Evolutionary conservation across 92 coral and sea anemone genomes (phyloP).

Genomic region (Isaurus tuberculatus): DNA sequence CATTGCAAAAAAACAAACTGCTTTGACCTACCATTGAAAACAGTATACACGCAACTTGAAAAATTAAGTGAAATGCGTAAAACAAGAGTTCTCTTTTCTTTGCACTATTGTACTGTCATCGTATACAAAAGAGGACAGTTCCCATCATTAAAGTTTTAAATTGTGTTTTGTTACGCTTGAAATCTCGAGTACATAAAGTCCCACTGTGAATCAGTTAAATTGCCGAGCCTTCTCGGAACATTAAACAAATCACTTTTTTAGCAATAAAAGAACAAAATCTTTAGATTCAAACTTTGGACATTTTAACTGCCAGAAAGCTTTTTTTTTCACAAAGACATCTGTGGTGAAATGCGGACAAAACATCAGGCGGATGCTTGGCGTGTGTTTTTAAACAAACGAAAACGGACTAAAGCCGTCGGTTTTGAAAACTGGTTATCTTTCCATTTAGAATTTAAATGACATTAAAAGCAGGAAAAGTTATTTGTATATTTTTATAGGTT

Average conservation of each 20-base stretch:
- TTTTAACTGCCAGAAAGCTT: background rate
- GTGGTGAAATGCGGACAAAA: background rate
- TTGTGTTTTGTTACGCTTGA: slow-evolving; percentile 49
- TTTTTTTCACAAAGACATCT: background rate
- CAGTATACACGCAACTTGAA: slow-evolving; percentile 26
- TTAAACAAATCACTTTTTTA: slow-evolving; percentile 7
- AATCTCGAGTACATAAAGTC: slow-evolving; percentile 31
- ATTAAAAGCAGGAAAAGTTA: slow-evolving; percentile 31
- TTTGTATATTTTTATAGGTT: slow-evolving; percentile 21
- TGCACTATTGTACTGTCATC: slow-evolving; percentile 29
- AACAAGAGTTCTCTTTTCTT: slow-evolving; percentile 16
- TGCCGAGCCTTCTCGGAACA: background rate
- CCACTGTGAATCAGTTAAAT: slow-evolving; percentile 23
- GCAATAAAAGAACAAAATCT: background rate
- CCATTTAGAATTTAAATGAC: slow-evolving; percentile 31
- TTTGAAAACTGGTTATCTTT: slow-evolving; percentile 18
- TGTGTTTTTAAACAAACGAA: slow-evolving; percentile 39
- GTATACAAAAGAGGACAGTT: slow-evolving; percentile 22
- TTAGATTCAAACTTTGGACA: background rate
- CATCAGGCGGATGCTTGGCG: slow-evolving; percentile 8
- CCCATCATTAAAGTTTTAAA: slow-evolving; percentile 29
- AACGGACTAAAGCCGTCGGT: slow-evolving; percentile 17
- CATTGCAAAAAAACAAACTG: slow-evolving; percentile 34
- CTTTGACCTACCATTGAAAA: slow-evolving; percentile 30
- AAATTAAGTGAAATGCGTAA: slow-evolving; percentile 14